phyloP scores from a whole-genome alignment of 2,888 invertebrate genomes.

The Acrobasis suavella region DNA sequence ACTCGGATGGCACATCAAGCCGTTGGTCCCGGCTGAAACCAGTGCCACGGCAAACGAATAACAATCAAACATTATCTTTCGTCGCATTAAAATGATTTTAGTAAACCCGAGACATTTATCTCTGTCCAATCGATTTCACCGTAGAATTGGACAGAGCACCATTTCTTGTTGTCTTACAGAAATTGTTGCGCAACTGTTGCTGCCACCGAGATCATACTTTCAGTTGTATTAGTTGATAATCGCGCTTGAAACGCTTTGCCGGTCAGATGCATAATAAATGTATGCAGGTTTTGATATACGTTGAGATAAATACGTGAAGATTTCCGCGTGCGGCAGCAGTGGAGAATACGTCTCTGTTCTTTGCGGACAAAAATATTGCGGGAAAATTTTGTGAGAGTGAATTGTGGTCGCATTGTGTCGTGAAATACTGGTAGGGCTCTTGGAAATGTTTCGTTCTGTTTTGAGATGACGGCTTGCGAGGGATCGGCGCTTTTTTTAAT shows the following conservation, averaged over 20 bases:
- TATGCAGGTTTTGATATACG: constrained; percentile 10
- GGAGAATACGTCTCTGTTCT: constrained; percentile 20
- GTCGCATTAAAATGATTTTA: background rate
- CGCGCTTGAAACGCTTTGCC: constrained; percentile 7
- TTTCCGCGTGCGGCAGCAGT: constrained; percentile 40
- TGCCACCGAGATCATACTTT: constrained; percentile 40
- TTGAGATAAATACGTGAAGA: constrained; percentile 34
- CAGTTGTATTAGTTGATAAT: constrained; percentile 43
- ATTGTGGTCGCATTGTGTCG: constrained; percentile 27
- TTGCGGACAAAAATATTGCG: constrained; percentile 33
- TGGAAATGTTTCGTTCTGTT: constrained; percentile 26
- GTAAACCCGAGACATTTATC: constrained; percentile 20
- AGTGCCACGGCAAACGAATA: no score
- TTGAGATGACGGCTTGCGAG: constrained; percentile 47
- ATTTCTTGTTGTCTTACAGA: constrained; percentile 41
- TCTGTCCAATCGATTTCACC: no score
- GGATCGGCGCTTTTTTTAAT: constrained; percentile 35
- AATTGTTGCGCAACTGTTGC: constrained; percentile 45
- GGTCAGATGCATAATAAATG: background rate
- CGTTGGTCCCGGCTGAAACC: no score
- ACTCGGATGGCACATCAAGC: no score
- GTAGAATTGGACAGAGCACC: constrained; percentile 41
- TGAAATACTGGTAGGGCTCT: constrained; percentile 35
- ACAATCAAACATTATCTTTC: no score
- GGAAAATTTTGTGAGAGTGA: constrained; percentile 11